These are phyloP conservation scores for Caenorhabditis afra DNA, from an alignment of 2,888 invertebrate genomes.

Conservation along the genomic window DNA sequence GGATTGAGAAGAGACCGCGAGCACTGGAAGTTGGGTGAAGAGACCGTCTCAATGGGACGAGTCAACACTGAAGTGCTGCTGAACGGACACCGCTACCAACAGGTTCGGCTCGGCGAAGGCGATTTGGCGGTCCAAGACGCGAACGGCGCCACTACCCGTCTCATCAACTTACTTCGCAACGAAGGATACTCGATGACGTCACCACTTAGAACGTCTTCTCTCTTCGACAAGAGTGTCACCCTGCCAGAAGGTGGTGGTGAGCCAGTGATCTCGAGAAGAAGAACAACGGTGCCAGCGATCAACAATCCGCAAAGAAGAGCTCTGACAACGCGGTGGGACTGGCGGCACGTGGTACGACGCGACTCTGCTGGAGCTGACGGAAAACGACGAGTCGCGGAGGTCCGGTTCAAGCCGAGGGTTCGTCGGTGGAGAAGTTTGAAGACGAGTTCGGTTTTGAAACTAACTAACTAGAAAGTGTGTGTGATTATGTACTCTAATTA, in stretches of 20 bases:
- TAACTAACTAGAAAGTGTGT: conserved; percentile 12
- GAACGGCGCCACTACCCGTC: conserved; percentile 32
- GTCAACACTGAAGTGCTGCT: conserved; percentile 47
- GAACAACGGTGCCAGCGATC: conserved; percentile 55
- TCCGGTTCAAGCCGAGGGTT: conserved; percentile 81
- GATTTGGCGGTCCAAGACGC: conserved; percentile 40
- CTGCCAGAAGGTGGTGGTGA: conserved; percentile 30
- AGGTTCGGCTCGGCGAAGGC: conserved; percentile 42
- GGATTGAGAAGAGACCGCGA: conserved; percentile 57
- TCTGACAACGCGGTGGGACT: conserved; percentile 93
- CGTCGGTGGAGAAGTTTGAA: conserved; percentile 34
- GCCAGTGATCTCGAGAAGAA: conserved; percentile 47
- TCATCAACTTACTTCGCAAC: conserved; percentile 49
- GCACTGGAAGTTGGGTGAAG: conserved; percentile 48
- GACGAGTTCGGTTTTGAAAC: conserved; percentile 13
- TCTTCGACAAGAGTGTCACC: conserved; percentile 35
- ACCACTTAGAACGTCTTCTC: conserved; percentile 45
- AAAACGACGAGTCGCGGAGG: conserved; percentile 67
- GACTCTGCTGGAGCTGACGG: conserved; percentile 79
- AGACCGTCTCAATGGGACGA: conserved; percentile 28
- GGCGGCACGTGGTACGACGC: conserved; percentile 92
- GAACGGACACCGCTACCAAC: conserved; percentile 44
- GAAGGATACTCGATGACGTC: conserved; percentile 62
- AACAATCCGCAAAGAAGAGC: conserved; percentile 85
- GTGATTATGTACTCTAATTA: conserved; percentile 17